A percentile compares a stretch with the other conserved stretches of the same genome.
Evolutionary conservation across 2,888 invertebrate genomes (phyloP).

Genomic region (Adineta ricciae): DNA sequence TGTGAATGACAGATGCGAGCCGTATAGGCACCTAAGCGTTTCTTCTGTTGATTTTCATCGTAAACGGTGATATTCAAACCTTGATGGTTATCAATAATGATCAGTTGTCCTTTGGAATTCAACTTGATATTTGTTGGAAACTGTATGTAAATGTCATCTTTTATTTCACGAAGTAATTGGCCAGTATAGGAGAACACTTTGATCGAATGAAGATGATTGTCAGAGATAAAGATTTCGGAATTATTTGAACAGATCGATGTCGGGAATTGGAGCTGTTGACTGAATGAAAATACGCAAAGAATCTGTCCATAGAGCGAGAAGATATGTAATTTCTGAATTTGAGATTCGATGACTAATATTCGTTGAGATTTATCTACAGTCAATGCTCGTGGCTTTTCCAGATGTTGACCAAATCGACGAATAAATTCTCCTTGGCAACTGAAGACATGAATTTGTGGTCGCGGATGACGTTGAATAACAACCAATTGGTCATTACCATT

Average conservation of each 20-base stretch:
- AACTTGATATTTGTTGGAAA: neutral
- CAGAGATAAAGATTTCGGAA: neutral
- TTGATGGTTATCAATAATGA: neutral
- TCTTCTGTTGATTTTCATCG: neutral
- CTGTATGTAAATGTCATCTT: neutral
- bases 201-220: neutral
- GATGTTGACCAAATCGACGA: neutral
- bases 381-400: neutral
- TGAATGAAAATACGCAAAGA: neutral
- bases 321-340: neutral
- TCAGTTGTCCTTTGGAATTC: neutral
- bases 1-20: neutral
- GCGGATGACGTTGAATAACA: neutral
- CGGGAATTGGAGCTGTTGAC: neutral
- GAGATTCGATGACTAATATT: neutral
- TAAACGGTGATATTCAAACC: neutral
- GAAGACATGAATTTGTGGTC: neutral
- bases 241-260: neutral
- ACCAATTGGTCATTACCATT: neutral
- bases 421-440: neutral
- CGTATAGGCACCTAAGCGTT: neutral
- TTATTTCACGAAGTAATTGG: neutral
- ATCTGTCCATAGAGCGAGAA: neutral
- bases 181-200: neutral
- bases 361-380: neutral